Conservation (phyloP, 2,888 invertebrate genomes). For the Drosophila putrida region DNA sequence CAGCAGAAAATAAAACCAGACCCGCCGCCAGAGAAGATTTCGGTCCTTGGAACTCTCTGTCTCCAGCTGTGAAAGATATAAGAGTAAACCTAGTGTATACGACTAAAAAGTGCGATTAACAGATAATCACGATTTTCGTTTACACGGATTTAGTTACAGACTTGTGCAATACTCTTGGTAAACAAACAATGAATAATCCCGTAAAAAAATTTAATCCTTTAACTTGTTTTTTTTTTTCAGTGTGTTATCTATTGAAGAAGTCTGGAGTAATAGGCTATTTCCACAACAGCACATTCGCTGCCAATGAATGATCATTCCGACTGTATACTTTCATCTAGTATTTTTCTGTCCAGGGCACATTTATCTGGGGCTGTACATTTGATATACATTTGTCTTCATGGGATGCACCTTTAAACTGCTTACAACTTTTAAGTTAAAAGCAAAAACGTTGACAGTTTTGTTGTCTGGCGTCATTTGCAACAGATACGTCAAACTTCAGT, state of each 20-base stretch:
- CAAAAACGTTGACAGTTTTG: conserved; percentile 1
- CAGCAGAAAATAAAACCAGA: conserved; percentile 48
- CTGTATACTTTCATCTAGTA: too few species aligned
- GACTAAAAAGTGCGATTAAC: conserved; percentile 3
- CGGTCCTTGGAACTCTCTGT: conserved; percentile 20
- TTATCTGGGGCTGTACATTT: too few species aligned
- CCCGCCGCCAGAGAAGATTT: conserved; percentile 34
- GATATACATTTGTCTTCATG: neutral
- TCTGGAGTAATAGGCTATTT: conserved; percentile 1
- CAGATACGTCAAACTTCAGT: conserved; percentile 23
- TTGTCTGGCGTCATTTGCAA: conserved; percentile 47
- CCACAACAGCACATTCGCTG: too few species aligned
- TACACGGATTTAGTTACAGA: conserved; percentile 6
- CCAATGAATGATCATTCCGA: too few species aligned
- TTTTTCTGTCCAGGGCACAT: too few species aligned
- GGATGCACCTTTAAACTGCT: conserved; percentile 57
- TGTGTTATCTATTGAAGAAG: conserved; percentile 1
- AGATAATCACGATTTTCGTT: conserved; percentile 15
- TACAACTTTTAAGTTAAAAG: neutral
- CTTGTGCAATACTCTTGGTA: neutral
- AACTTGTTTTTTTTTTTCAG: neutral
- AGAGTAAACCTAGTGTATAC: conserved; percentile 13
- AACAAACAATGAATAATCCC: conserved; percentile 9
- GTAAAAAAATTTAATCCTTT: neutral
- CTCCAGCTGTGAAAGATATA: conserved; percentile 32